Evolutionary conservation across 1,140 invertebrate species (phyloP), one percentile per base, ranked within the genome.

Genomic region (Akabosia matsudoensis): DNA sequence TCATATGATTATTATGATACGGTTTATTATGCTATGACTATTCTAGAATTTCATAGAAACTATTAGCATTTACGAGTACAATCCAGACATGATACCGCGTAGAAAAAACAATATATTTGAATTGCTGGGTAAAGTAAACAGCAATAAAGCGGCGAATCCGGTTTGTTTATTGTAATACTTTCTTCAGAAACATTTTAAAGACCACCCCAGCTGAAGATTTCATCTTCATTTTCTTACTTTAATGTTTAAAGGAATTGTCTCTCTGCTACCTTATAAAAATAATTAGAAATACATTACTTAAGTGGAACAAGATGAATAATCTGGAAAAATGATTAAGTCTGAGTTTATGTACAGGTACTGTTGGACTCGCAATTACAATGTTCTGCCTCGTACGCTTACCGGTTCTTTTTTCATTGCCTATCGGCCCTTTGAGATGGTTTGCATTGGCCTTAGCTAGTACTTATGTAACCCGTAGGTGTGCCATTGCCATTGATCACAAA

Each of bases 231-330:
- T 67, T 2, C n/a, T 67, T 67, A 30, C n/a, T 31, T 2, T 31
- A 10, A 2, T 67, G 10, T 67, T 7, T 30, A 13, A 16, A 30
- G 61, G 28, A 10, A n/a, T 67, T 30, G 24, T 67, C 61, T 30
- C 61, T 30, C 61, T 10, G 61, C 61, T 67, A 67, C 61, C 61
- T 67, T 31, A 67, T 30, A 67, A 30, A 67, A 67, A 67, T 67
- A 67, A 28, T 61, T 10, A 61, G 24, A 14, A 61, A 22, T 22
- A 24, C 54, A 61, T n/a, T 61, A 45, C 37, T 4, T 61, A 67
- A 67, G 61, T 67, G 61, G 28, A 67, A 67, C 28, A 67, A 67
- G 61, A 67, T 67, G 61, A n/a, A 67, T 67, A 30, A 30, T n/a
- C 28, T 67, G 26, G 31, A 4, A 30, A 31, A 7, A 30, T 67